phyloP scores from a whole-genome alignment of 2,113 vertebrate species.

The Nannobrachium achirus region DNA sequence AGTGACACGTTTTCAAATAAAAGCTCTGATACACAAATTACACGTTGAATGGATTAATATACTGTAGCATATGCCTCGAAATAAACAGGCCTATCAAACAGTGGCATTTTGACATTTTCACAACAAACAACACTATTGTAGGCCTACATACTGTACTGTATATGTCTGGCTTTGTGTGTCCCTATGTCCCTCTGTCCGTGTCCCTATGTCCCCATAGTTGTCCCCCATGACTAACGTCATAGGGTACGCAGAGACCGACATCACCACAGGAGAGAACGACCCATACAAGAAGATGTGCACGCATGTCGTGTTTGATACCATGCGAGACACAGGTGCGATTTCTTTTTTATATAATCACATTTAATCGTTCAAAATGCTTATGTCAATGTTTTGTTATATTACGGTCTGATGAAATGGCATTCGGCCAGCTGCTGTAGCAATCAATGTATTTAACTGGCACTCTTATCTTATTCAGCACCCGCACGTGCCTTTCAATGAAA shows the following conservation, averaged over 20 bases:
- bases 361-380: constrained; percentile 15
- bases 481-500: constrained; percentile 59
- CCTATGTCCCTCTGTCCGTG: too few species aligned
- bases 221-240: too few species aligned
- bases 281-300: too few species aligned
- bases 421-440: constrained; percentile 42
- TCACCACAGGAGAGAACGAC: too few species aligned
- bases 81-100: constrained; percentile 30
- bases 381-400: constrained; percentile 14
- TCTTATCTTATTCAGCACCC: constrained; percentile 65
- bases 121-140: neutral
- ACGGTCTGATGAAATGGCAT: constrained; percentile 30
- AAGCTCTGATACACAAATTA: constrained; percentile 30
- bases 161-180: constrained; percentile 28
- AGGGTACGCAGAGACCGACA: too few species aligned
- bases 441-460: constrained; percentile 22
- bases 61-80: constrained; percentile 19
- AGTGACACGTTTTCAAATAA: constrained; percentile 33
- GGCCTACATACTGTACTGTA: constrained; percentile 9
- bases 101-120: constrained; percentile 2
- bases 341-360: too few species aligned
- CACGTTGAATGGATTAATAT: constrained; percentile 17
- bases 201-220: too few species aligned
- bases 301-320: too few species aligned
- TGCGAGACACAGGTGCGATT: too few species aligned